These are phyloP conservation scores for Triops cancriformis DNA, from an alignment of 1,140 invertebrate genomes.

Conservation along the genomic window DNA sequence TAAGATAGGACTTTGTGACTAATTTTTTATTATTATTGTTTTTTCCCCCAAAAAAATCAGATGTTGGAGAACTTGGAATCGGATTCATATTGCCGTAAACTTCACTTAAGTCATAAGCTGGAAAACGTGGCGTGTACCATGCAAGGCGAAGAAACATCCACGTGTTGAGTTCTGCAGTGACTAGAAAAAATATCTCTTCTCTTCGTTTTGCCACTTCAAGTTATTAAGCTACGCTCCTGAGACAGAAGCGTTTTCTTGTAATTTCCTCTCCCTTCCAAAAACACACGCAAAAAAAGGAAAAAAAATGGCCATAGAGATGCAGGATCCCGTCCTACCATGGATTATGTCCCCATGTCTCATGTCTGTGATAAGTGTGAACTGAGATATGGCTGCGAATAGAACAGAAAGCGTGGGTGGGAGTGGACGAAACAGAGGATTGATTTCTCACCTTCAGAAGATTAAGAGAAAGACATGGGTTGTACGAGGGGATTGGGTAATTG, in stretches of 20 bases:
- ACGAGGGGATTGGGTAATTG: background rate
- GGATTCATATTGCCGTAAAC: conserved; percentile 70
- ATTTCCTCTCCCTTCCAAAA: background rate
- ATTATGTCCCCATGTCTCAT: conserved; percentile 4
- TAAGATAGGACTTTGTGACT: background rate
- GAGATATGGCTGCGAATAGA: background rate
- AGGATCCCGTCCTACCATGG: conserved; percentile 12
- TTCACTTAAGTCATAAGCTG: conserved; percentile 77
- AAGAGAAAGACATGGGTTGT: background rate
- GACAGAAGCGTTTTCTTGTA: background rate
- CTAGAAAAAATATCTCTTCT: background rate
- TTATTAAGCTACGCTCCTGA: background rate
- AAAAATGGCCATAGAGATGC: conserved; percentile 2
- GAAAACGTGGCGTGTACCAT: conserved; percentile 82
- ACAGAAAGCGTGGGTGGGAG: background rate
- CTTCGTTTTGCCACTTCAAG: background rate
- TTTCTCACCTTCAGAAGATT: background rate
- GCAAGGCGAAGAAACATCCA: conserved; percentile 48
- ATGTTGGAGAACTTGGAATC: conserved; percentile 71
- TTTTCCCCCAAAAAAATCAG: conserved; percentile 41
- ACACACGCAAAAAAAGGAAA: background rate
- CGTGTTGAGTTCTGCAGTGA: conserved; percentile 20
- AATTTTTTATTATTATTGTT: conserved; percentile 14
- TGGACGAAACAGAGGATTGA: background rate
- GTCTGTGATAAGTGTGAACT: conserved; percentile 10